Conservation (phyloP, 2,797 vertebrate species). For the Thripadectes ignobilis region DNA sequence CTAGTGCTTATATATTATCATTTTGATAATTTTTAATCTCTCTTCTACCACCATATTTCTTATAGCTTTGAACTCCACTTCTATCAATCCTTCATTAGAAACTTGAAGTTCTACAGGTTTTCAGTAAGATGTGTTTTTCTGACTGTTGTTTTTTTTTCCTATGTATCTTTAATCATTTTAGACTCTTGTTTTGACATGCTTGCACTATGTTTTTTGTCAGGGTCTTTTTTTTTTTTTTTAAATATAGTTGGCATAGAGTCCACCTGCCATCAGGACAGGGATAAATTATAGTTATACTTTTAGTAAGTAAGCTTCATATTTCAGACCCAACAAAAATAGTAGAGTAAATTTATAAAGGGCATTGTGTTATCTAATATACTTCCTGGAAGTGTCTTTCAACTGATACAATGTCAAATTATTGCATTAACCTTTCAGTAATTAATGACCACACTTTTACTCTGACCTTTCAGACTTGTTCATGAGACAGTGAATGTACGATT, state of each 20-base stretch:
- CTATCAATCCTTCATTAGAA: background rate
- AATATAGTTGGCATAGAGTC: background rate
- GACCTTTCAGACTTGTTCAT: conserved; percentile 42
- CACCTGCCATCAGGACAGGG: background rate
- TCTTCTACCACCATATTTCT: background rate
- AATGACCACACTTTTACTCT: conserved; percentile 42
- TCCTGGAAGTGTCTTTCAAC: background rate
- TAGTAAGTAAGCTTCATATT: background rate
- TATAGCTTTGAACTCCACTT: background rate
- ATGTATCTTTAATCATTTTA: background rate
- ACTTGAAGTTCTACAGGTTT: background rate
- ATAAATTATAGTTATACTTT: background rate
- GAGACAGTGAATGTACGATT: conserved; percentile 7
- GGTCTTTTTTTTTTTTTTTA: background rate
- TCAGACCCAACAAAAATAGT: background rate
- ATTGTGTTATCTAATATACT: conserved; percentile 6
- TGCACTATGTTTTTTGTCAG: background rate
- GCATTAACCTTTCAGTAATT: conserved; percentile 58
- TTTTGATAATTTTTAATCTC: background rate
- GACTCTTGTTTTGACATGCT: background rate
- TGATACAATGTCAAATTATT: conserved; percentile 44
- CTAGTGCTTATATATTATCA: background rate
- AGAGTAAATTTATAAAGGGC: conserved; percentile 22
- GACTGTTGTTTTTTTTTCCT: background rate
- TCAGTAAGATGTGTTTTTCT: background rate